phyloP scores from a whole-genome alignment of 1,140 invertebrate genomes.

The Aphaenogaster ashmeadi region DNA sequence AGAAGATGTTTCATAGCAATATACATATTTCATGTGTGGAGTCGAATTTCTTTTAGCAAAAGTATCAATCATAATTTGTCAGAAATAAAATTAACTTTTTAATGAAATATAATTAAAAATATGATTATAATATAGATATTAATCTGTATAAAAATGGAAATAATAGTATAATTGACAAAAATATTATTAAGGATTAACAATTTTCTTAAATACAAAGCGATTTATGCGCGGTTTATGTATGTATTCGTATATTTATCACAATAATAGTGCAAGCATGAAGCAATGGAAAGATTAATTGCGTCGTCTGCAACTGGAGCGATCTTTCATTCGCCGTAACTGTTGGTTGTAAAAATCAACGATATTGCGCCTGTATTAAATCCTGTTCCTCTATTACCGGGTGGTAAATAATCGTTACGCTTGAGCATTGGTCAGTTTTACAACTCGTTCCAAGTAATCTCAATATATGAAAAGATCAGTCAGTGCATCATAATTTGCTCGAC shows the following conservation, averaged over 20 bases:
- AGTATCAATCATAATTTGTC: background rate
- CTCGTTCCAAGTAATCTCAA: conserved; percentile 61
- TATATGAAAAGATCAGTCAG: conserved; percentile 56
- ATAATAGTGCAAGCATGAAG: background rate
- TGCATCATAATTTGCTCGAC: conserved; percentile 49
- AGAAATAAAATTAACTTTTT: background rate
- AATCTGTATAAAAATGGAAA: background rate
- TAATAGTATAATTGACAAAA: background rate
- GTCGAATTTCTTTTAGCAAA: background rate
- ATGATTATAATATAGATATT: background rate
- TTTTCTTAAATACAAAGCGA: background rate
- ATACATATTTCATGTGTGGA: background rate
- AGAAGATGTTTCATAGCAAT: background rate
- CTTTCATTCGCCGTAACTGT: background rate
- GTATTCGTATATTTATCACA: background rate
- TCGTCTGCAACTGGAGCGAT: background rate
- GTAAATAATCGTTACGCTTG: conserved; percentile 60
- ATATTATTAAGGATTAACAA: background rate
- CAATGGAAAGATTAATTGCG: conserved; percentile 54
- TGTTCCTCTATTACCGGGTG: conserved; percentile 51
- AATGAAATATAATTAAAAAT: background rate
- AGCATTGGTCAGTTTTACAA: conserved; percentile 53
- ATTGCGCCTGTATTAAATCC: conserved; percentile 43
- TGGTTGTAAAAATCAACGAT: conserved; percentile 51
- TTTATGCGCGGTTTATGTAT: too few species aligned